Percentiles rank a stretch among this genome's conserved stretches.
Conservation (phyloP, 2,113 vertebrate species). For the Noturus placidus region DNA sequence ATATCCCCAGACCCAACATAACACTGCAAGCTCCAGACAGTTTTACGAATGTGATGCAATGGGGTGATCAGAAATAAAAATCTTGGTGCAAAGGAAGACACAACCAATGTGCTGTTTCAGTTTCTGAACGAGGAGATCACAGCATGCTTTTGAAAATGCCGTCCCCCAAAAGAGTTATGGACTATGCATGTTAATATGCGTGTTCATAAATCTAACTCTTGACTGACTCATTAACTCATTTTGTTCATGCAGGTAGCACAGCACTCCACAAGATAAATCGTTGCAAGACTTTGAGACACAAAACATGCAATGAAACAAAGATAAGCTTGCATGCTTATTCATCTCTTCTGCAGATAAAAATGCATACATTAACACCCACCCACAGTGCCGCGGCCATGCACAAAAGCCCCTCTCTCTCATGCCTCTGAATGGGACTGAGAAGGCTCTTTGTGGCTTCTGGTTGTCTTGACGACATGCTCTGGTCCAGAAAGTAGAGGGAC, state of each 20-base stretch:
- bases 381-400: slow-evolving; percentile 45
- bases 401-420: slow-evolving; percentile 68
- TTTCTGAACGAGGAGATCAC: neutral
- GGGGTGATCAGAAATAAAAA: neutral
- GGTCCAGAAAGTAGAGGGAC: slow-evolving; percentile 62
- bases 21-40: neutral
- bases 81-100: neutral
- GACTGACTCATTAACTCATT: neutral
- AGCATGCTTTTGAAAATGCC: neutral
- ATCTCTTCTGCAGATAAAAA: slow-evolving; percentile 65
- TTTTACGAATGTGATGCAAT: neutral
- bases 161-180: neutral
- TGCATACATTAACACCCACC: slow-evolving; percentile 76
- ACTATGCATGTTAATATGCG: neutral
- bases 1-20: neutral
- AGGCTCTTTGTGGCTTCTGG: slow-evolving; percentile 70
- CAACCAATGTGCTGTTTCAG: neutral
- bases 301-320: slow-evolving; percentile 53
- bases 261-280: slow-evolving; percentile 52
- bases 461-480: slow-evolving; percentile 73
- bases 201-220: neutral
- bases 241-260: slow-evolving; percentile 21
- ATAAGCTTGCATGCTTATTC: slow-evolving; percentile 59
- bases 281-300: slow-evolving; percentile 60
- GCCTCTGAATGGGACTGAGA: slow-evolving; percentile 67